phyloP scores from a whole-genome alignment of 1,140 invertebrate genomes.

The Ditylenchus dipsaci region DNA sequence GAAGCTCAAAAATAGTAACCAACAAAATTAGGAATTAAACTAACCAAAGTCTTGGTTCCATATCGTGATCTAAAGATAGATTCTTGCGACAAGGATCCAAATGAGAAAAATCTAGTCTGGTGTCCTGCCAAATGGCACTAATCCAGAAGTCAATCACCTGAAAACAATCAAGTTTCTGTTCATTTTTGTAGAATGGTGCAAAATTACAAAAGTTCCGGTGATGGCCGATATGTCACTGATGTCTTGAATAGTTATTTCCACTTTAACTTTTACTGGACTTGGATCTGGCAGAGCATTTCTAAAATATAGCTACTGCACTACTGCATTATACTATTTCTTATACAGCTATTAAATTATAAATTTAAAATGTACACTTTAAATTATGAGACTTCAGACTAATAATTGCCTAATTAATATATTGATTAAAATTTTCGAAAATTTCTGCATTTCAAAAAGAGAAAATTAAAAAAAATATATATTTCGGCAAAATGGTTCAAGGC shows the following conservation, averaged over 20 bases:
- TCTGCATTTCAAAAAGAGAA: background rate
- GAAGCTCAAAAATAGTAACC: no score
- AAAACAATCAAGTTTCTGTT: background rate
- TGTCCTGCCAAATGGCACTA: conserved; percentile 55
- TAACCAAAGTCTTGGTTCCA: conserved; percentile 55
- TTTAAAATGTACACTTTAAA: conserved; percentile 6
- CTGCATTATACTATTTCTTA: no score
- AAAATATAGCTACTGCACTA: no score
- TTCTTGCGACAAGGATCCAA: conserved; percentile 53
- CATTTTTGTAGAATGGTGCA: background rate
- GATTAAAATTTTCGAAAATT: background rate
- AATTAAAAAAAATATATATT: conserved; percentile 14
- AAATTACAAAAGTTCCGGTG: conserved; percentile 25
- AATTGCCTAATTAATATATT: background rate
- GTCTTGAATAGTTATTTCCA: conserved; percentile 57
- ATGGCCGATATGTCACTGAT: conserved; percentile 56
- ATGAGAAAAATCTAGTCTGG: conserved; percentile 44
- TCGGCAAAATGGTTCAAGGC: background rate
- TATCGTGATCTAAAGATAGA: conserved; percentile 56
- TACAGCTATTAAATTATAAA: no score
- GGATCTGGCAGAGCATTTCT: conserved; percentile 58
- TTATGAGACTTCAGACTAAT: background rate
- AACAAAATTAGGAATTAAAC: background rate
- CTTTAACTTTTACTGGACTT: conserved; percentile 48
- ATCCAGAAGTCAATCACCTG: conserved; percentile 56